Conservation (phyloP, 2,113 vertebrate genomes). For the Cyphomyrus discorhynchus region DNA sequence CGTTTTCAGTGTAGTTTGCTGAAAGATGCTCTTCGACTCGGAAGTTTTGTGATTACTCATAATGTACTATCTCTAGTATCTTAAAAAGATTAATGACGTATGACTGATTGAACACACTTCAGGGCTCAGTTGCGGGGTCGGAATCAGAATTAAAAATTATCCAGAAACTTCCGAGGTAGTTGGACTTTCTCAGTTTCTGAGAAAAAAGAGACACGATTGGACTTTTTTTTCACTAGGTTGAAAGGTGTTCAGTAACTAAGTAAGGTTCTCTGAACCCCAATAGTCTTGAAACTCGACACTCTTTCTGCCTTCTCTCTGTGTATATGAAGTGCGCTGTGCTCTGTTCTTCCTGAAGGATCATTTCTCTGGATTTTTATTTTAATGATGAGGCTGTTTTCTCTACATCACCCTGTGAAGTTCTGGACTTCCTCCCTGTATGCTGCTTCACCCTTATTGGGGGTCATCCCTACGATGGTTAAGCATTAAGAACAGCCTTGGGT, state of each 20-base stretch:
- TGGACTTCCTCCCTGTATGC: not conserved
- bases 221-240: not conserved
- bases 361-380: not conserved
- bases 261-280: not conserved
- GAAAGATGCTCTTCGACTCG: not conserved
- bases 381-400: not conserved
- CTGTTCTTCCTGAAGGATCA: not conserved
- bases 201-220: not conserved
- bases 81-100: too few relatives aligned
- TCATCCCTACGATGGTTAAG: not conserved
- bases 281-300: not conserved
- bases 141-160: not conserved
- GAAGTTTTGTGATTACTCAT: not conserved
- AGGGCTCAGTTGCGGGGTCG: too few relatives aligned
- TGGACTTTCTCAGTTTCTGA: not conserved
- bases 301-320: not conserved
- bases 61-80: not conserved
- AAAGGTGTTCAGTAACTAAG: not conserved
- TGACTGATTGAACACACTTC: too few relatives aligned
- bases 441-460: not conserved
- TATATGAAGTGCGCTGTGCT: not conserved
- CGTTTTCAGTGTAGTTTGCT: not conserved
- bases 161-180: not conserved
- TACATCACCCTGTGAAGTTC: not conserved
- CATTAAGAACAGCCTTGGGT: not conserved